A percentile compares a stretch with the other conserved stretches of the same genome.
phyloP scores from a whole-genome alignment of 2,113 vertebrate genomes.

The Solea senegalensis region DNA sequence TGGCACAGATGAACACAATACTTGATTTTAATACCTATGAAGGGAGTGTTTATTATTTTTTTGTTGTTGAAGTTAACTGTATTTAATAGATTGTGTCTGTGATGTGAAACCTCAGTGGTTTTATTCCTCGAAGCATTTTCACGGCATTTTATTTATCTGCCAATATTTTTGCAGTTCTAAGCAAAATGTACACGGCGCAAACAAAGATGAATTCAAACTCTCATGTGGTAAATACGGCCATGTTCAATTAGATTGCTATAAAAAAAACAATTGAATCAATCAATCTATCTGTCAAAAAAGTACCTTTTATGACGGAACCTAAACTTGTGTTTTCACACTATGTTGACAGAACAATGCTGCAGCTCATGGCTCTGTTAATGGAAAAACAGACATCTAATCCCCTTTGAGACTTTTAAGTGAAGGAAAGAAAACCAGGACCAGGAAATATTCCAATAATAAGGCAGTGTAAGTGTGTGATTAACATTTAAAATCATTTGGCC shows the following conservation, averaged over 20 bases:
- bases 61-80: too few species aligned
- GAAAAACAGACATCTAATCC: not conserved
- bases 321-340: too few species aligned
- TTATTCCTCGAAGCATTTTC: not conserved
- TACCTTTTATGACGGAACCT: too few species aligned
- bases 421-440: not conserved
- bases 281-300: too few species aligned
- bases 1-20: not conserved
- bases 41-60: not conserved
- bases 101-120: too few species aligned
- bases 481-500: slow-evolving; percentile 3
- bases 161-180: not conserved
- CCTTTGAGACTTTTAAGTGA: not conserved
- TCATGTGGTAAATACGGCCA: not conserved
- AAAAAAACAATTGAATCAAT: too few species aligned
- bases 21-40: not conserved
- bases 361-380: too few species aligned
- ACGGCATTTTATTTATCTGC: not conserved
- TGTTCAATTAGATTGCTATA: not conserved
- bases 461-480: not conserved
- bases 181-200: not conserved
- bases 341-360: too few species aligned
- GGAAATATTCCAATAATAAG: not conserved
- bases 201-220: not conserved
- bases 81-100: too few species aligned